Evolutionary conservation across 2,888 invertebrate species (phyloP).

Genomic region (Timandra comae): DNA sequence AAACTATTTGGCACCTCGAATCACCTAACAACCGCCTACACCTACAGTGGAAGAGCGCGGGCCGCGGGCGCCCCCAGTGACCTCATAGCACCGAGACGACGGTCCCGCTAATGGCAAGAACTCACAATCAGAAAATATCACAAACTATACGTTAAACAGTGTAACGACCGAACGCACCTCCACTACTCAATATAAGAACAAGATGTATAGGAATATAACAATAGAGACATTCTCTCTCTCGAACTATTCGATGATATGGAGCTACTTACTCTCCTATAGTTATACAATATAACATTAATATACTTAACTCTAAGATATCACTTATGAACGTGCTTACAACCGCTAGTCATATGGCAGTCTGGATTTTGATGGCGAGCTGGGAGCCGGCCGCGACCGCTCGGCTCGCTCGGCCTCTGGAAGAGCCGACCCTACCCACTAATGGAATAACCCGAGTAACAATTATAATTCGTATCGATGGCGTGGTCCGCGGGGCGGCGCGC

Average conservation of each 20-base stretch:
- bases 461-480: not conserved
- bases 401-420: too few relatives aligned
- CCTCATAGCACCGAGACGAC: constrained; percentile 26
- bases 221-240: not conserved
- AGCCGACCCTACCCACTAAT: not conserved
- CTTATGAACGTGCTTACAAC: constrained; percentile 19
- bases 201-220: constrained; percentile 1
- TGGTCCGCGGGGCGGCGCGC: not conserved
- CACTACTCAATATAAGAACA: not conserved
- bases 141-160: constrained; percentile 14
- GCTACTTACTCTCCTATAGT: not conserved
- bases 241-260: constrained; percentile 10
- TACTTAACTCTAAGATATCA: constrained; percentile 18
- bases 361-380: constrained; percentile 24
- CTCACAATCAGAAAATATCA: constrained; percentile 13
- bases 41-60: constrained; percentile 10
- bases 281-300: not conserved
- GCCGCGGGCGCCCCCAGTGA: too few relatives aligned
- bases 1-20: constrained; percentile 41
- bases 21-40: constrained; percentile 3
- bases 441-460: not conserved
- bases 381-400: too few relatives aligned
- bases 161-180: too few relatives aligned
- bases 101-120: constrained; percentile 27
- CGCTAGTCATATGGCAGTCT: constrained; percentile 50